A percentile compares a stretch with the other conserved stretches of the same genome.
phyloP scores from a whole-genome alignment of 2,797 vertebrate genomes.

The Spinus pinus region DNA sequence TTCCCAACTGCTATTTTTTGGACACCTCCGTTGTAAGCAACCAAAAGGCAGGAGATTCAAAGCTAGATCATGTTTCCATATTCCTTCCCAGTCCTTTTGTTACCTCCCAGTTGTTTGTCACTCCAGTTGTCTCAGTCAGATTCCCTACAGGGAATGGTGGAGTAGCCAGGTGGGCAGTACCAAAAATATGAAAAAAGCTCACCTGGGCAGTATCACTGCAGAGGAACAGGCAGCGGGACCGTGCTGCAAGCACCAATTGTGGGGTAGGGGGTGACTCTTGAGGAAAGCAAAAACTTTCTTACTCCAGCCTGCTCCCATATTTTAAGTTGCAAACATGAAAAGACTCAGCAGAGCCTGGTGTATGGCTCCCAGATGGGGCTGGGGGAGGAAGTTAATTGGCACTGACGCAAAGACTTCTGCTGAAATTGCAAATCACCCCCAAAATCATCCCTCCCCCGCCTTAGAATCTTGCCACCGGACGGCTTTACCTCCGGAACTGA shows the following conservation, averaged over 20 bases:
- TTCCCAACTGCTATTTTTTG: neutral
- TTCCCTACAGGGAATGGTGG: neutral
- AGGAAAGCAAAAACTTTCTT: neutral
- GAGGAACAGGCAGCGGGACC: neutral
- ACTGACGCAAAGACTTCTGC: neutral
- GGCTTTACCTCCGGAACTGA: neutral
- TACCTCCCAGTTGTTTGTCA: neutral
- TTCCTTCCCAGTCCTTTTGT: neutral
- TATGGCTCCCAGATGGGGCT: constrained; percentile 3
- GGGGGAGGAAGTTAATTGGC: neutral
- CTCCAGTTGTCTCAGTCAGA: fast-evolving
- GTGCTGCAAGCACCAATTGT: fast-evolving
- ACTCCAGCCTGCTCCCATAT: neutral
- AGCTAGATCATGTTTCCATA: neutral
- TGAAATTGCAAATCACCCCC: neutral
- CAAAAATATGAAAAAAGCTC: neutral
- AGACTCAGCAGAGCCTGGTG: neutral
- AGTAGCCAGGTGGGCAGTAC: neutral
- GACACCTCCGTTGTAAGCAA: neutral
- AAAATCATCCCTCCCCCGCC: neutral
- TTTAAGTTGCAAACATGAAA: neutral
- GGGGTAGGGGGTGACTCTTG: neutral
- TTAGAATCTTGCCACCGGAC: neutral
- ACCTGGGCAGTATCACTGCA: neutral
- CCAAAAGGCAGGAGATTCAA: neutral